A percentile compares a stretch with the other conserved stretches of the same genome.
Conservation (phyloP, 2,797 vertebrate species). For the Peromyscus aztecus region DNA sequence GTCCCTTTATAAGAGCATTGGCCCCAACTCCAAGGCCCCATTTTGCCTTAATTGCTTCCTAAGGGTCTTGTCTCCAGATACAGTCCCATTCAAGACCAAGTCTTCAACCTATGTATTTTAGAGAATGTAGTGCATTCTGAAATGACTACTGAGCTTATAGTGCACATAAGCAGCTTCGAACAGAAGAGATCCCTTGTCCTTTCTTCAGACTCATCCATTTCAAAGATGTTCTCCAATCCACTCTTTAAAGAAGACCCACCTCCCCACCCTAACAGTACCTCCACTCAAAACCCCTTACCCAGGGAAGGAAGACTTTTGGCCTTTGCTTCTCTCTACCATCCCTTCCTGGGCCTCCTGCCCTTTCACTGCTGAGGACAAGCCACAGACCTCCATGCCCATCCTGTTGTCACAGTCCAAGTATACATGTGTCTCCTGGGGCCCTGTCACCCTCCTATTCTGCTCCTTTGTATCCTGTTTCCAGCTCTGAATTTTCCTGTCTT, state of each 20-base stretch:
- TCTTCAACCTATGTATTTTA: neutral
- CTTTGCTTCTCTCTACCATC: neutral
- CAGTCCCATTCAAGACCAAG: neutral
- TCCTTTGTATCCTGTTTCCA: neutral
- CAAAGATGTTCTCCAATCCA: neutral
- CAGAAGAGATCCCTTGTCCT: neutral
- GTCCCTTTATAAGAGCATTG: neutral
- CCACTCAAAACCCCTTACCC: neutral
- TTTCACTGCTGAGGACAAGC: neutral
- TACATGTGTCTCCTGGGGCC: neutral
- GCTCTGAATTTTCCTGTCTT: neutral
- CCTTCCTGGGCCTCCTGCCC: neutral
- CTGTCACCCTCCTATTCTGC: neutral
- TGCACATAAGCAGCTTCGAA: neutral
- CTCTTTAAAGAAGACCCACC: neutral
- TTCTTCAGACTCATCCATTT: neutral
- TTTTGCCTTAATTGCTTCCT: neutral
- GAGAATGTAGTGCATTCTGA: neutral
- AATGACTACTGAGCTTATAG: neutral
- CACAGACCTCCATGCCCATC: neutral
- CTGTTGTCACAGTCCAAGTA: neutral
- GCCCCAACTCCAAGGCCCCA: neutral
- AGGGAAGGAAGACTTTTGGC: neutral
- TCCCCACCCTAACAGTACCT: neutral
- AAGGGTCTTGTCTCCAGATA: neutral